phyloP scores from a whole-genome alignment of 2,888 invertebrate genomes.

The Pseudeuparius sepicola region DNA sequence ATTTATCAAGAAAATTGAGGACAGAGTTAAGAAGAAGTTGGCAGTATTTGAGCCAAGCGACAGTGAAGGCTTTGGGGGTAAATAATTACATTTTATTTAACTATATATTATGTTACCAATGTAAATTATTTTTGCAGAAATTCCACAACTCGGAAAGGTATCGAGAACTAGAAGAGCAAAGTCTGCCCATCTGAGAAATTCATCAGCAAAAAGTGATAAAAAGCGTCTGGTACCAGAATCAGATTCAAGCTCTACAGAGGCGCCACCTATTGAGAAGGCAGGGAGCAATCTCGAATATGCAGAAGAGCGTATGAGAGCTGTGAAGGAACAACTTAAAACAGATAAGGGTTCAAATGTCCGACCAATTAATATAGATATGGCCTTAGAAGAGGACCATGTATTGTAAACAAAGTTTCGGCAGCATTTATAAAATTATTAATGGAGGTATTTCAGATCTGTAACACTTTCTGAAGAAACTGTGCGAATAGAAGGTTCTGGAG shows the following conservation, averaged over 20 bases:
- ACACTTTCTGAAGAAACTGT: conserved; percentile 23
- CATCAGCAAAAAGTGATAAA: conserved; percentile 34
- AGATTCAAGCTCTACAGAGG: conserved; percentile 36
- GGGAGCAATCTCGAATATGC: conserved; percentile 30
- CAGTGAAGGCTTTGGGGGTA: conserved; percentile 52
- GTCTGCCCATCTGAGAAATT: conserved; percentile 44
- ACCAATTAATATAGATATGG: conserved; percentile 34
- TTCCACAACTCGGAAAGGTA: conserved; percentile 48
- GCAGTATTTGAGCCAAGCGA: conserved; percentile 50
- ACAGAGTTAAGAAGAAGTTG: conserved; percentile 35
- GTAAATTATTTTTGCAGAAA: conserved; percentile 20
- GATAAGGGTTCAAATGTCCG: conserved; percentile 27
- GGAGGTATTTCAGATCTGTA: conserved; percentile 24
- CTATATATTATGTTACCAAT: no score
- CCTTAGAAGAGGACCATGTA: conserved; percentile 27
- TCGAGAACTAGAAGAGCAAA: conserved; percentile 58
- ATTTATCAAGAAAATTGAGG: conserved; percentile 36
- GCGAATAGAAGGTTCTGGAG: conserved; percentile 31
- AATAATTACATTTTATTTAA: conserved; percentile 4
- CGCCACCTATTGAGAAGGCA: conserved; percentile 16
- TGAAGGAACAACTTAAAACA: conserved; percentile 31
- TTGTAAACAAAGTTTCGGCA: conserved; percentile 31
- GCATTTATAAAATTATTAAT: no score
- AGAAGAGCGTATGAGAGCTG: conserved; percentile 31
- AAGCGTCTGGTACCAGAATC: conserved; percentile 30